A percentile compares a stretch with the other conserved stretches of the same genome.
phyloP scores from a whole-genome alignment of 2,888 invertebrate genomes.

The Prosapia bicincta region DNA sequence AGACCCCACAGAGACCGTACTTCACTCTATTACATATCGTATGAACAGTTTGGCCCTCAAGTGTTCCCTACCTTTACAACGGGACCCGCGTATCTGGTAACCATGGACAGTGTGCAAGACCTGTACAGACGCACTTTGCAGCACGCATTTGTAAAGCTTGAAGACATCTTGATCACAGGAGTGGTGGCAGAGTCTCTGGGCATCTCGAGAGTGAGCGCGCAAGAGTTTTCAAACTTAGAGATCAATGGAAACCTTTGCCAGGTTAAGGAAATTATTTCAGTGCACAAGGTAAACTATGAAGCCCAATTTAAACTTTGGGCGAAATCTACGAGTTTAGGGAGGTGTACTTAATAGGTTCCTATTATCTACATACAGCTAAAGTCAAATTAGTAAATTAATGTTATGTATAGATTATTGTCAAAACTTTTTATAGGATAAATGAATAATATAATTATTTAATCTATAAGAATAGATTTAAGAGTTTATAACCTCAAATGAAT shows the following conservation, averaged over 20 bases:
- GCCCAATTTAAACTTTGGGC: background rate
- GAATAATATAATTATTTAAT: too few species aligned
- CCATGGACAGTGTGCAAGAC: slow-evolving; percentile 66
- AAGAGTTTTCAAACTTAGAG: slow-evolving; percentile 75
- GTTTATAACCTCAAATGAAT: too few species aligned
- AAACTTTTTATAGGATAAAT: too few species aligned
- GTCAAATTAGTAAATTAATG: too few species aligned
- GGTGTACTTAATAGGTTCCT: too few species aligned
- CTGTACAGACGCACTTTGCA: slow-evolving; percentile 66
- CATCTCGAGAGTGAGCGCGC: slow-evolving; percentile 65
- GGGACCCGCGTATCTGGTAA: slow-evolving; percentile 86
- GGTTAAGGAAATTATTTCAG: slow-evolving; percentile 73
- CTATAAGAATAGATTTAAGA: too few species aligned
- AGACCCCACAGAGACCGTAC: slow-evolving; percentile 78
- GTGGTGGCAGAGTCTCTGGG: slow-evolving; percentile 73
- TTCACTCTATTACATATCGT: slow-evolving; percentile 85
- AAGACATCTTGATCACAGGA: slow-evolving; percentile 90
- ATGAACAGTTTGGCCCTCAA: slow-evolving; percentile 65
- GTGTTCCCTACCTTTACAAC: slow-evolving; percentile 88
- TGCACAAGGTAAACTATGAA: slow-evolving; percentile 73
- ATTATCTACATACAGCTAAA: too few species aligned
- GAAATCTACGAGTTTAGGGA: too few species aligned
- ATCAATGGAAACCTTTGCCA: slow-evolving; percentile 76
- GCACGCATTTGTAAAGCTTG: slow-evolving; percentile 74
- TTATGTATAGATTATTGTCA: too few species aligned